A percentile compares a stretch with the other conserved stretches of the same genome.
Conservation (phyloP, 2,113 vertebrate genomes). For the Lophius piscatorius region DNA sequence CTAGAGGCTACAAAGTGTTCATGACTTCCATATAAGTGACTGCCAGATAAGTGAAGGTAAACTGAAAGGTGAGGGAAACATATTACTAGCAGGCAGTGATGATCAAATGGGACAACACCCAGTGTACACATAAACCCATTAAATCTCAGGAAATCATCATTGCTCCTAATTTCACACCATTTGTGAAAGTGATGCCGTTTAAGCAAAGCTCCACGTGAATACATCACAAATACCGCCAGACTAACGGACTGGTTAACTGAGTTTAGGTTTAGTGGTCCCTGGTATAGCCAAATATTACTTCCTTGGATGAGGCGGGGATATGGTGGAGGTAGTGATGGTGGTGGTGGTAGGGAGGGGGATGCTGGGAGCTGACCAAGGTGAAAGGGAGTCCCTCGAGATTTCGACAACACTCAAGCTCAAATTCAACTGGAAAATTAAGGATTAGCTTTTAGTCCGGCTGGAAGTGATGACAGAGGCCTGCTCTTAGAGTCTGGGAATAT, state of each 20-base stretch:
- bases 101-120: slow-evolving; percentile 29
- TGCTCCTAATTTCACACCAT: background rate
- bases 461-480: slow-evolving; percentile 38
- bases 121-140: slow-evolving; percentile 10
- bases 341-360: background rate
- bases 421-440: slow-evolving; percentile 73
- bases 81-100: slow-evolving; percentile 3
- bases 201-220: slow-evolving; percentile 28
- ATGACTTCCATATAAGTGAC: slow-evolving; percentile 46
- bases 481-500: slow-evolving; percentile 30
- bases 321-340: too few species aligned
- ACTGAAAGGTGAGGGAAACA: slow-evolving; percentile 18
- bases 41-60: slow-evolving; percentile 27
- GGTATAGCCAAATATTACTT: slow-evolving; percentile 63
- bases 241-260: slow-evolving; percentile 28
- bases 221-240: slow-evolving; percentile 25
- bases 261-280: slow-evolving; percentile 42
- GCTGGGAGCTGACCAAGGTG: slow-evolving; percentile 42
- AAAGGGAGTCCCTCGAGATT: slow-evolving; percentile 72
- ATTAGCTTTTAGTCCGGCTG: slow-evolving; percentile 69
- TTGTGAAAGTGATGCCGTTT: slow-evolving; percentile 12
- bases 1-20: slow-evolving; percentile 46
- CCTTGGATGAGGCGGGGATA: slow-evolving; percentile 15
- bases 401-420: slow-evolving; percentile 71
- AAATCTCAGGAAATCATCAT: background rate